Conservation (phyloP, 1,140 invertebrate species). For the Drosophila aff. region DNA sequence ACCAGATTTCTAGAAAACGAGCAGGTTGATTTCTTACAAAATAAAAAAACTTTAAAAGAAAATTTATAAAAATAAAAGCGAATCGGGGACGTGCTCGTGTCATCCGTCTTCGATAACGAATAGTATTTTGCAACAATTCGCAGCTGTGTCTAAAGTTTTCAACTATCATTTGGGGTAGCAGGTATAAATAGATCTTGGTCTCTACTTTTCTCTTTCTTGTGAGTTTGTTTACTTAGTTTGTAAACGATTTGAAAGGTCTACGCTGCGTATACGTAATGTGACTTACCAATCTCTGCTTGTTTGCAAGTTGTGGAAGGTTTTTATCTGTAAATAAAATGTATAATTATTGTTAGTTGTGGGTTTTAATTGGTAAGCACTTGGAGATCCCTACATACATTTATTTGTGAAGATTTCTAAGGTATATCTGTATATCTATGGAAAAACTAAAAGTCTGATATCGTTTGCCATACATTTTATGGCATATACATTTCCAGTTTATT, state of each 20-base stretch:
- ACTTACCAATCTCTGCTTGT: constrained; percentile 28
- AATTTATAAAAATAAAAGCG: constrained; percentile 12
- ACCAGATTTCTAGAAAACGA: constrained; percentile 6
- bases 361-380: background rate
- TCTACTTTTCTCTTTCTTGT: background rate
- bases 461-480: background rate
- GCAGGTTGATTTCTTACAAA: constrained; percentile 34
- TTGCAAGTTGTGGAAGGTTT: background rate
- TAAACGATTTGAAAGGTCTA: constrained; percentile 22
- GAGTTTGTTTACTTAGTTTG: constrained; percentile 28
- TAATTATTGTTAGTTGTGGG: background rate
- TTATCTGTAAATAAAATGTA: constrained; percentile 5
- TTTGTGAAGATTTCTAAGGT: no score
- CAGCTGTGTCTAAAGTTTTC: constrained; percentile 40
- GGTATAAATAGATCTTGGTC: constrained; percentile 49
- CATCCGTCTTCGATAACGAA: constrained; percentile 44
- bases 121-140: constrained; percentile 42
- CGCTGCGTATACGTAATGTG: constrained; percentile 27
- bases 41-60: constrained; percentile 10
- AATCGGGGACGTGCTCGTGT: constrained; percentile 25
- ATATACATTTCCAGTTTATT: constrained; percentile 2
- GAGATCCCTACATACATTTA: background rate
- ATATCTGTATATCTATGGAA: background rate
- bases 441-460: background rate
- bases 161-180: constrained; percentile 30